Percentiles rank a stretch among this genome's conserved stretches.
Evolutionary conservation across 2,797 vertebrate genomes (phyloP).

Genomic region (Morelia viridis): DNA sequence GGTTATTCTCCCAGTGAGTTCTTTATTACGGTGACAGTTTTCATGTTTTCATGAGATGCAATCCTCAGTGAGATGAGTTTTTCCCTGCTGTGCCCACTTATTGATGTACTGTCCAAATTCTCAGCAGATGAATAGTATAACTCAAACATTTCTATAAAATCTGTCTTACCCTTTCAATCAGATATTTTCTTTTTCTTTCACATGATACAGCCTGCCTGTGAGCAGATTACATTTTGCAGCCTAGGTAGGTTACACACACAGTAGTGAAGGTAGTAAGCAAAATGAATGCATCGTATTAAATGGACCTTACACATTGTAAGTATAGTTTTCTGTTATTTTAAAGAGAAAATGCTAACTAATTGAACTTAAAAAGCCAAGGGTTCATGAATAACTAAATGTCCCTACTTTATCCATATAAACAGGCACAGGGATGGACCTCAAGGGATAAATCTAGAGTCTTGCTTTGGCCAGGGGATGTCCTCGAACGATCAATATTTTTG

Average conservation of each 20-base stretch:
- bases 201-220: not conserved
- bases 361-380: not conserved
- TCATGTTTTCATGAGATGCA: constrained; percentile 36
- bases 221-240: not conserved
- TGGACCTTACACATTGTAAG: not conserved
- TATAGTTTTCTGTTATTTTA: not conserved
- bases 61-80: constrained; percentile 21
- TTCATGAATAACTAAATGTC: not conserved
- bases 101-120: constrained; percentile 19
- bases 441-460: not conserved
- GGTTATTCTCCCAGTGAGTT: constrained; percentile 26
- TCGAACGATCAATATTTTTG: not conserved
- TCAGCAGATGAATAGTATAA: constrained; percentile 14
- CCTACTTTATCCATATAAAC: not conserved
- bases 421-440: not conserved
- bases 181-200: not conserved
- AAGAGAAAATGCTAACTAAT: not conserved
- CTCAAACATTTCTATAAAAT: not conserved
- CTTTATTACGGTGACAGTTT: constrained; percentile 41
- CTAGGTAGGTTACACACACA: not conserved
- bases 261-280: not conserved
- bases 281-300: not conserved
- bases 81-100: constrained; percentile 38
- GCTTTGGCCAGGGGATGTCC: not conserved
- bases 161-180: not conserved